A percentile compares a stretch with the other conserved stretches of the same genome.
These are phyloP conservation scores for Pollicipes pollicipes DNA, from an alignment of 1,140 invertebrate genomes.

Conservation along the genomic window DNA sequence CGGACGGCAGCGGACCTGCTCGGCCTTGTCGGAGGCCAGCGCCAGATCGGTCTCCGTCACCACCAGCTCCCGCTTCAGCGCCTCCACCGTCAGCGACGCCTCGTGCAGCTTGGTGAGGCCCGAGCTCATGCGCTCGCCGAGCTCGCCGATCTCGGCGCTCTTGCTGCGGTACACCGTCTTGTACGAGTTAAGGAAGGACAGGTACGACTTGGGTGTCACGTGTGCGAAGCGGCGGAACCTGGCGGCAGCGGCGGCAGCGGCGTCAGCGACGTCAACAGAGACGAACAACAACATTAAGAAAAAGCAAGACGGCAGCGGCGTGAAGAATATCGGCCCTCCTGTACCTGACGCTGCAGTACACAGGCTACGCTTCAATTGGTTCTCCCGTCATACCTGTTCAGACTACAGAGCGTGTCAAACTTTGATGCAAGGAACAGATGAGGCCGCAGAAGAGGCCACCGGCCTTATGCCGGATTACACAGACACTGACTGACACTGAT, in stretches of 20 bases:
- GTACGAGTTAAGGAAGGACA: slow-evolving; percentile 88
- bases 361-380: no score
- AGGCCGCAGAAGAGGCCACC: no score
- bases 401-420: no score
- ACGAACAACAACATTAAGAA: no score
- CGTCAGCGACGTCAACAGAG: no score
- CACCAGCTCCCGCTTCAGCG: slow-evolving; percentile 75
- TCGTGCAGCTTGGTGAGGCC: slow-evolving; percentile 81
- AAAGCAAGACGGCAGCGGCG: no score
- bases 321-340: no score
- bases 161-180: slow-evolving; percentile 76
- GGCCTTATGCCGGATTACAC: no score
- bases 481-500: no score
- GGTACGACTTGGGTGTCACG: slow-evolving; percentile 91
- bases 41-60: slow-evolving; percentile 85
- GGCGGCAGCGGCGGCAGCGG: slow-evolving; percentile 8
- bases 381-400: no score
- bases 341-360: no score
- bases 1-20: slow-evolving; percentile 43
- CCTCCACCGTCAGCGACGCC: slow-evolving; percentile 75
- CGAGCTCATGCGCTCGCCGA: slow-evolving; percentile 80
- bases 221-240: slow-evolving; percentile 78
- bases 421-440: no score
- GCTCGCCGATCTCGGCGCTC: slow-evolving; percentile 68
- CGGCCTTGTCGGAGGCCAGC: slow-evolving; percentile 71